Percentiles rank a stretch among this genome's conserved stretches.
Conservation (phyloP, 2,797 vertebrate species). For the Alfaro cultratus region DNA sequence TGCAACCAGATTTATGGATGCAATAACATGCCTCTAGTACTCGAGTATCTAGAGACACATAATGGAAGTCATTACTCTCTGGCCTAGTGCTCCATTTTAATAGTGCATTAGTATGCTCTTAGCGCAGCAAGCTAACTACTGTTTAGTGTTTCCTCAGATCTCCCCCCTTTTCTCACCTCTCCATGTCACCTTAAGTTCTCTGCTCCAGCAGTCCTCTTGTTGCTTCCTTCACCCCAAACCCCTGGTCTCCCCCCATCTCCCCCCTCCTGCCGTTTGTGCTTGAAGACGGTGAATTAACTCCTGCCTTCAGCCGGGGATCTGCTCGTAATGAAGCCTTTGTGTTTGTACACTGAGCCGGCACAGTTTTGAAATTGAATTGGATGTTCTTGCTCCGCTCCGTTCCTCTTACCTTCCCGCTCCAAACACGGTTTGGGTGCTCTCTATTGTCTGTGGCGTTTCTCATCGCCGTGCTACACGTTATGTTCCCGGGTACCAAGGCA, state of each 20-base stretch:
- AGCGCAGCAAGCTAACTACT: constrained; percentile 35
- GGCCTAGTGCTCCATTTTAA: constrained; percentile 37
- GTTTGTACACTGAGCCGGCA: constrained; percentile 75
- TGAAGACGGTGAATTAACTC: constrained; percentile 67
- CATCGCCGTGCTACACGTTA: constrained; percentile 44
- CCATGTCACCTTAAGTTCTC: constrained; percentile 37
- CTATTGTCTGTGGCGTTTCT: constrained; percentile 56
- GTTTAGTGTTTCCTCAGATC: constrained; percentile 19
- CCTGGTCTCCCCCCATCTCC: neutral
- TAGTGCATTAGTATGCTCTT: constrained; percentile 62
- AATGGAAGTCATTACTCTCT: constrained; percentile 64
- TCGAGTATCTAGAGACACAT: constrained; percentile 44
- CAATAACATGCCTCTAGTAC: constrained; percentile 46
- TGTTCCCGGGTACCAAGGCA: constrained; percentile 25
- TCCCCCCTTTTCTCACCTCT: neutral
- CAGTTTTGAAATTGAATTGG: constrained; percentile 76
- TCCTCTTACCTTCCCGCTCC: constrained; percentile 67
- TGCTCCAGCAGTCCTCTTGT: constrained; percentile 30
- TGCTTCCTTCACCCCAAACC: constrained; percentile 1
- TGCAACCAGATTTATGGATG: constrained; percentile 48
- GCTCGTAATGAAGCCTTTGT: constrained; percentile 77
- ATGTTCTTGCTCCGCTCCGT: constrained; percentile 69
- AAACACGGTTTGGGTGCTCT: constrained; percentile 48
- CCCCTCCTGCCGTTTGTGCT: constrained; percentile 17
- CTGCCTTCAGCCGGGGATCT: constrained; percentile 67